Percentiles rank a stretch among this genome's conserved stretches.
These are phyloP conservation scores for Anoplolepis gracilipes DNA, from an alignment of 1,140 invertebrate species.

Conservation along the genomic window DNA sequence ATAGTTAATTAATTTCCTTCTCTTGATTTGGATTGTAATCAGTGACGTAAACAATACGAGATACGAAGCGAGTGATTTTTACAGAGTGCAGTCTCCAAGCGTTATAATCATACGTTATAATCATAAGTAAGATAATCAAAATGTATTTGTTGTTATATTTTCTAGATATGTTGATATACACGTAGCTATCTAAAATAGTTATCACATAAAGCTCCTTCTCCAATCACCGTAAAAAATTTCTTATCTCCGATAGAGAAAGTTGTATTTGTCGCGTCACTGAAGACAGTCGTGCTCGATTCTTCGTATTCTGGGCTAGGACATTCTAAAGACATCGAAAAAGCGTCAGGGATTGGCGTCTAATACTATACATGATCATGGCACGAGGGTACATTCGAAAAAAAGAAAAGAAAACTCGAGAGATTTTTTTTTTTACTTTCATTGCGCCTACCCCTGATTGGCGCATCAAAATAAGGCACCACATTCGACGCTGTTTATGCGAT, in stretches of 20 bases:
- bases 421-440: conserved; percentile 80
- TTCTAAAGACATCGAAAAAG: conserved; percentile 50
- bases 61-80: conserved; percentile 17
- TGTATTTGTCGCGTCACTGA: conserved; percentile 43
- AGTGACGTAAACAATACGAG: conserved; percentile 6
- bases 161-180: conserved; percentile 43
- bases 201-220: conserved; percentile 39
- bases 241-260: conserved; percentile 35
- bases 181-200: conserved; percentile 48
- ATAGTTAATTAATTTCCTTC: neutral
- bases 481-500: conserved; percentile 77
- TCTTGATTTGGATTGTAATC: conserved; percentile 22
- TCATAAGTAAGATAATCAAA: conserved; percentile 20
- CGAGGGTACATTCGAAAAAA: neutral
- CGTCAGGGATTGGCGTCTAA: conserved; percentile 15
- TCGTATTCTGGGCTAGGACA: conserved; percentile 6
- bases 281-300: conserved; percentile 30
- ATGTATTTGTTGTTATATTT: conserved; percentile 23
- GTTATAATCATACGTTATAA: conserved; percentile 4
- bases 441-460: conserved; percentile 72
- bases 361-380: neutral
- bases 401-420: neutral
- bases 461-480: conserved; percentile 84
- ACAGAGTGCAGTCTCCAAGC: conserved; percentile 13
- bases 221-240: conserved; percentile 37